These are phyloP conservation scores for Cetonia aurata DNA, from an alignment of 2,888 invertebrate species.

Conservation along the genomic window DNA sequence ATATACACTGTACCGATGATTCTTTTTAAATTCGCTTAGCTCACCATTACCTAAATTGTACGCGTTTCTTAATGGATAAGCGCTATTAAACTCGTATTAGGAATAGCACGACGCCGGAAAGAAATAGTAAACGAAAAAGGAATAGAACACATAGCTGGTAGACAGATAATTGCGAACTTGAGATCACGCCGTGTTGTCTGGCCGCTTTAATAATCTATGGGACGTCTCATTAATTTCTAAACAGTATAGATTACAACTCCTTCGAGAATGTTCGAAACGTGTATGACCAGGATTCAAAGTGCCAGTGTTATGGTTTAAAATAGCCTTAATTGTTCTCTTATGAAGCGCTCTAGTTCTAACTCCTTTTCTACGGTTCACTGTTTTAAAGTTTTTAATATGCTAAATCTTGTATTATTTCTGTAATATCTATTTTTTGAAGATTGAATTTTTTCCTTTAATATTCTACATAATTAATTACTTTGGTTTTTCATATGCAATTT, in stretches of 20 bases:
- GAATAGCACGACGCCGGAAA: neutral
- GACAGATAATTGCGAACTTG: no score
- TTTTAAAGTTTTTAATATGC: no score
- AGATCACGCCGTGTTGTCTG: constrained; percentile 10
- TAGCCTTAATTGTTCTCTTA: no score
- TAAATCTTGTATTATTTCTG: no score
- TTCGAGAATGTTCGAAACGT: constrained; percentile 22
- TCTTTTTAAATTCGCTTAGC: constrained; percentile 50
- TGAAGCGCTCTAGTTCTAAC: no score
- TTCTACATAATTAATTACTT: no score
- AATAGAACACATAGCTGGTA: no score
- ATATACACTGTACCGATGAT: constrained; percentile 4
- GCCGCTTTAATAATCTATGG: constrained; percentile 20
- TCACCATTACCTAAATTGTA: constrained; percentile 40
- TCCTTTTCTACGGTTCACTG: no score
- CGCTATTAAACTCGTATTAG: neutral
- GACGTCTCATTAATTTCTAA: constrained; percentile 31
- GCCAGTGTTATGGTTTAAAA: no score
- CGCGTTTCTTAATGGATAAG: constrained; percentile 25
- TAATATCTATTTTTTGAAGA: no score
- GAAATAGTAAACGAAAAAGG: neutral
- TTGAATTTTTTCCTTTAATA: no score
- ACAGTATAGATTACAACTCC: constrained; percentile 5
- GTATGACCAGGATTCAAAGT: neutral
- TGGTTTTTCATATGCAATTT: no score